Evolutionary conservation across 2,113 vertebrate genomes (phyloP).

Genomic region (Oenanthe melanoleuca): DNA sequence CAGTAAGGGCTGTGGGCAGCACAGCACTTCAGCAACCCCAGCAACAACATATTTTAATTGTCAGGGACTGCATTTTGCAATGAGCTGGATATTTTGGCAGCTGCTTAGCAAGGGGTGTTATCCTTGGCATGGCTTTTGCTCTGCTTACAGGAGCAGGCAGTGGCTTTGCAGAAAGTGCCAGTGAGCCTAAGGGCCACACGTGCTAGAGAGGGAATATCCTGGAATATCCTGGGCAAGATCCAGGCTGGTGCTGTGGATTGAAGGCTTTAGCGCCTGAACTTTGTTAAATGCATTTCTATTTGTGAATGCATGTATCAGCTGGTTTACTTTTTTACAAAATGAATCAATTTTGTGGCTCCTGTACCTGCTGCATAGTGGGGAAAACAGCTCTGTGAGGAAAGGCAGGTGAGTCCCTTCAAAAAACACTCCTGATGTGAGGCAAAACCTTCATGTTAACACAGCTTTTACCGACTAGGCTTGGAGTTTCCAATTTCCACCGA

Average conservation of each 20-base stretch:
- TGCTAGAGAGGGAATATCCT: background rate
- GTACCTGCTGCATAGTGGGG: background rate
- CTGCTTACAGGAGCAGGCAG: background rate
- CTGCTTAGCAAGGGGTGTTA: background rate
- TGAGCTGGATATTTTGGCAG: background rate
- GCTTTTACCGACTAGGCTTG: background rate
- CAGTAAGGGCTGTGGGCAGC: background rate
- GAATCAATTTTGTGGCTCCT: background rate
- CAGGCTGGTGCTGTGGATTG: background rate
- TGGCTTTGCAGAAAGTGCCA: background rate
- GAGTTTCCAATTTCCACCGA: rapidly evolving
- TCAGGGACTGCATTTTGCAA: background rate
- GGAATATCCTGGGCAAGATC: background rate
- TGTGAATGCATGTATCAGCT: background rate
- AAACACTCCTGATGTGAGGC: background rate
- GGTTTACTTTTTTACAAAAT: background rate
- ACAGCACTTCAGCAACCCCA: background rate
- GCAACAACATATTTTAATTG: background rate
- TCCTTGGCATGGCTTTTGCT: background rate
- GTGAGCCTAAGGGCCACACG: background rate
- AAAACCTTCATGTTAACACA: background rate
- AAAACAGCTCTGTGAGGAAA: background rate
- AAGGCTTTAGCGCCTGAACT: background rate
- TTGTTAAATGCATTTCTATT: background rate
- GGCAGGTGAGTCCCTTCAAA: background rate